phyloP scores from a whole-genome alignment of 2,113 vertebrate genomes.

The Cyprinodon brontotheroides region DNA sequence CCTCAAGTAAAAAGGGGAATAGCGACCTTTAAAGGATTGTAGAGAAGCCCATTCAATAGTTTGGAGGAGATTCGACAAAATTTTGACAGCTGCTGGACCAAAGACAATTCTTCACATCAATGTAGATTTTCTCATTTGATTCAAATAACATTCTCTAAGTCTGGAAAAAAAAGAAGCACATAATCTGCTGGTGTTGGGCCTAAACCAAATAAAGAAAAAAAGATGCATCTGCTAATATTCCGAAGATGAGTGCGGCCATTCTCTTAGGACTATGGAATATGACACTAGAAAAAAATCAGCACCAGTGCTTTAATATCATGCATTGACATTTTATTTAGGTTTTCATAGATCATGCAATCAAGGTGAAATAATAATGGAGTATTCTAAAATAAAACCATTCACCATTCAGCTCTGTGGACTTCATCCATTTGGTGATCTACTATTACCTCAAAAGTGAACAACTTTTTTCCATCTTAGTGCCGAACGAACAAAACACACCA shows the following conservation, averaged over 20 bases:
- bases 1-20: background rate
- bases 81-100: background rate
- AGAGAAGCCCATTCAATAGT: background rate
- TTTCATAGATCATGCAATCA: background rate
- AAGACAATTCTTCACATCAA: background rate
- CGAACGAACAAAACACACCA: background rate
- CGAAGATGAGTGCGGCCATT: background rate
- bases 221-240: background rate
- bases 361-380: background rate
- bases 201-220: background rate
- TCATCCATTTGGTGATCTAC: background rate
- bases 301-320: background rate
- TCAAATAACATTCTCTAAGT: background rate
- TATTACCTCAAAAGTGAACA: background rate
- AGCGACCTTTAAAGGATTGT: background rate
- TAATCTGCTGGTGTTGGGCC: background rate
- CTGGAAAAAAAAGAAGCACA: background rate
- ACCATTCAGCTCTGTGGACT: background rate
- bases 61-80: background rate
- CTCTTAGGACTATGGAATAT: background rate
- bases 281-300: background rate
- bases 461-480: too few species aligned
- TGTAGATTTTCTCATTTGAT: background rate
- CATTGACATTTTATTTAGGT: background rate
- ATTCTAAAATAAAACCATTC: background rate